These are phyloP conservation scores for Nycticorax nycticorax DNA, from an alignment of 2,113 vertebrate genomes.

Conservation along the genomic window DNA sequence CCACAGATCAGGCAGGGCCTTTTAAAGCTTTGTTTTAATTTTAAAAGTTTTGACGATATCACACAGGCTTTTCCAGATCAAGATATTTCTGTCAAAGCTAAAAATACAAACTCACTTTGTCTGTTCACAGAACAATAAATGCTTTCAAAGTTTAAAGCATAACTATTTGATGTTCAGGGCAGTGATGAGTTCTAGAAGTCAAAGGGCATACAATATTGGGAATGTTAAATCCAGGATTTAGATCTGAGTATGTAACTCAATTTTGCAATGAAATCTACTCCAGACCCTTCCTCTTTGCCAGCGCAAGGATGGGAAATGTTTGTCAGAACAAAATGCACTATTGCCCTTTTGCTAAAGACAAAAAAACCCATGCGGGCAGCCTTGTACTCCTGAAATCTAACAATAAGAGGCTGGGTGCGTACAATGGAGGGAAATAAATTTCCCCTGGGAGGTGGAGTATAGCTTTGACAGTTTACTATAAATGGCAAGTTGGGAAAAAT, in stretches of 20 bases:
- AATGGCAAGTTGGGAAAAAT: background rate
- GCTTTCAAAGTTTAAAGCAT: background rate
- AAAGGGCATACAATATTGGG: background rate
- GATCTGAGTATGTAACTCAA: background rate
- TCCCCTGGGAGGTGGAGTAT: slow-evolving; percentile 26
- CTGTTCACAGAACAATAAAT: background rate
- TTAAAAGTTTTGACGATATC: background rate
- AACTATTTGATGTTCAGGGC: background rate
- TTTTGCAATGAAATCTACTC: background rate
- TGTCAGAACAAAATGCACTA: background rate
- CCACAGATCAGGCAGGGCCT: background rate
- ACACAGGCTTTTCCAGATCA: background rate
- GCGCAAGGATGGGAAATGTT: background rate
- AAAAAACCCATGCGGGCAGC: slow-evolving; percentile 7
- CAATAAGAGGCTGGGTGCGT: background rate
- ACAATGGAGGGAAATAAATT: slow-evolving; percentile 41
- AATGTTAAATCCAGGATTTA: background rate
- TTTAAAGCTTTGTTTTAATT: background rate
- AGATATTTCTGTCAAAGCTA: background rate
- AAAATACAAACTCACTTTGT: background rate
- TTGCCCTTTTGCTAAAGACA: slow-evolving; percentile 10
- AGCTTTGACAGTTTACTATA: background rate
- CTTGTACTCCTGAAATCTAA: background rate
- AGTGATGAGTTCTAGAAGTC: background rate
- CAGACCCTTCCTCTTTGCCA: background rate